Conservation (phyloP, 2,797 vertebrate genomes). For the Anas flavirostris region DNA sequence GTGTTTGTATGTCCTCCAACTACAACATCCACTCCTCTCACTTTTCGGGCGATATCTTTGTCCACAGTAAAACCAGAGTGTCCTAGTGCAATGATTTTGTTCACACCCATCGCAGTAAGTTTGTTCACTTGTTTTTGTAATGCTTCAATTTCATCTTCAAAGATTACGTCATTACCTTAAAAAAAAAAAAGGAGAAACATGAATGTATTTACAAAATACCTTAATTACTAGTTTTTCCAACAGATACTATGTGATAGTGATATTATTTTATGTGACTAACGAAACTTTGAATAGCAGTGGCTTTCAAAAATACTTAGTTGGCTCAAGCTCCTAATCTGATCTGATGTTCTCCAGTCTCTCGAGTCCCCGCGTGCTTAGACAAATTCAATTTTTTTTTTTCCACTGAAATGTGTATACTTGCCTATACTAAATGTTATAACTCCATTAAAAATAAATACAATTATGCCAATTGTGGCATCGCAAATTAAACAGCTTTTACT, state of each 20-base stretch:
- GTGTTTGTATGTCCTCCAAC: constrained; percentile 95
- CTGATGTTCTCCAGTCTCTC: neutral
- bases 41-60: constrained; percentile 85
- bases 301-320: neutral
- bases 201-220: neutral
- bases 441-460: neutral
- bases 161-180: constrained; percentile 84
- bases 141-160: constrained; percentile 87
- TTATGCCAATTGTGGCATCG: neutral
- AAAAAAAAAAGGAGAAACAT: neutral
- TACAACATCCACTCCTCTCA: constrained; percentile 90
- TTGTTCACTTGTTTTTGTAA: constrained; percentile 87
- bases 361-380: neutral
- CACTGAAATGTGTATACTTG: neutral
- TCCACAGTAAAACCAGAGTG: constrained; percentile 92
- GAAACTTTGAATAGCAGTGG: neutral
- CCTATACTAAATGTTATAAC: neutral
- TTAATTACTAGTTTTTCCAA: neutral
- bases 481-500: neutral
- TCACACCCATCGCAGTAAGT: constrained; percentile 83
- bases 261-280: neutral
- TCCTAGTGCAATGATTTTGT: constrained; percentile 94
- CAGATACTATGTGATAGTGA: neutral
- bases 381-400: neutral
- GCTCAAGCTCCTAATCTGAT: neutral